Evolutionary conservation across 2,888 invertebrate genomes (phyloP), one percentile per base, ranked within the genome.

Genomic region (Ctena decussata): DNA sequence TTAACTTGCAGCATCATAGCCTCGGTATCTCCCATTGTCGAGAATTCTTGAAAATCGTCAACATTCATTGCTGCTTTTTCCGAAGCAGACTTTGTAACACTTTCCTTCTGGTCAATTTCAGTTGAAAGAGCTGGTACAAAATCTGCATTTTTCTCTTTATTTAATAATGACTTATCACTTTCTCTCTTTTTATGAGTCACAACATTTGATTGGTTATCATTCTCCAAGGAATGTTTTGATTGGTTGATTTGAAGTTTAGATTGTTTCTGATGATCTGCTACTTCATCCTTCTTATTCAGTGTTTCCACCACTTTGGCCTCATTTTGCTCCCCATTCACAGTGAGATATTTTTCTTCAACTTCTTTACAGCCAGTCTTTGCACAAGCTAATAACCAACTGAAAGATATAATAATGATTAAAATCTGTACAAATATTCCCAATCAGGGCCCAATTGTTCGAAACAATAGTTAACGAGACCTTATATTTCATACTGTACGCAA

Each of bases 331-430:
- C 81, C 78, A 32, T 93, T 94, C 53, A 95, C 93, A 0, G 90
- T 57, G 24, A 72, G 46, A 87, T 91, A 96, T 18, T 90, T 77
- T 0, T 92, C 91, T 75, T 95, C 96, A 41, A 97, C 95, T 0
- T 97, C 96, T 60, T 96, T 96, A 21, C 94, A 93, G 0, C 97
- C 97, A 0, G 96, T 94, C 65, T 94, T 94, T 21, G 97, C 97
- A 95, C 98, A 98, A 37, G 97, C 97, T 69, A 97, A 94, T 73
- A 98, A 94, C 98, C 98, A 99, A 30, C 95, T 95, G 86, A 30
- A 90, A 87, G 32, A 72, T 21, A 41, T 41, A 6, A 41, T 11
- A 41, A 41, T 41, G n/a, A n/a, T n/a, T n/a, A n/a, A n/a, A n/a
- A n/a, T n/a, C n/a, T n/a, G n/a, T n/a, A n/a, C n/a, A n/a, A n/a